Percentiles rank a stretch among this genome's conserved stretches.
Evolutionary conservation across 64 coral and sea anemone species (phyloP).

Genomic region (Montipora foliosa): DNA sequence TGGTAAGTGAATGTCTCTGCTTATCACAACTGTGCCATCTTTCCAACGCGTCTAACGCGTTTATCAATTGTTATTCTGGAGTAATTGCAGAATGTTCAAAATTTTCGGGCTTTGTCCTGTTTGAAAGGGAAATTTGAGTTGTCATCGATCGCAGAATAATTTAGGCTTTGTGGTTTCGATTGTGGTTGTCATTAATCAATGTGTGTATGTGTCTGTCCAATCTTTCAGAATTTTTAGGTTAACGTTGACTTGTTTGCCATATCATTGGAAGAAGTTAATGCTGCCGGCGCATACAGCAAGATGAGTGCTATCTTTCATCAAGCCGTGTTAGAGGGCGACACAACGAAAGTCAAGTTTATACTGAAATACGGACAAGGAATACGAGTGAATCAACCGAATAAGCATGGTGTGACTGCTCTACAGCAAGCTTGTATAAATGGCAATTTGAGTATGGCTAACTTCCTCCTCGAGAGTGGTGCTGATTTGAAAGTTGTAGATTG

Average conservation of each 20-base stretch:
- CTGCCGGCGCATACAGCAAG: neutral
- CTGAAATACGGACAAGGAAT: constrained; percentile 73
- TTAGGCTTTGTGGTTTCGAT: neutral
- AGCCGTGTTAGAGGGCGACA: constrained; percentile 68
- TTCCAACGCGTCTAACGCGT: neutral
- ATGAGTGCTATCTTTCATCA: constrained; percentile 75
- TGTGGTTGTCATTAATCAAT: neutral
- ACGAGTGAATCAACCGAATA: constrained; percentile 63
- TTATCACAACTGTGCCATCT: neutral
- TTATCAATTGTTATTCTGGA: neutral
- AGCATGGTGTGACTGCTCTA: constrained; percentile 63
- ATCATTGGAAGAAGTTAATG: neutral
- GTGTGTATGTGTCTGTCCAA: neutral
- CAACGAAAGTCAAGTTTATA: constrained; percentile 69
- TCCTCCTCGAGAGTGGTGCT: constrained; percentile 69
- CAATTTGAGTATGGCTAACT: constrained; percentile 62
- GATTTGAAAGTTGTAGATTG: constrained; percentile 64
- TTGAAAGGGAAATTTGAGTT: neutral
- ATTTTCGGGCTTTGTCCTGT: neutral
- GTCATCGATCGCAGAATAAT: neutral
- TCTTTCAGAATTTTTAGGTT: neutral
- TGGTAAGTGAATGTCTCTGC: neutral
- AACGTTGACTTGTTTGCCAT: neutral
- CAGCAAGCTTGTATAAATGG: constrained; percentile 63
- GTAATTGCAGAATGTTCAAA: neutral